A percentile compares a stretch with the other conserved stretches of the same genome.
These are phyloP conservation scores for Micropterix aruncella DNA, from an alignment of 2,888 invertebrate species.

Conservation along the genomic window DNA sequence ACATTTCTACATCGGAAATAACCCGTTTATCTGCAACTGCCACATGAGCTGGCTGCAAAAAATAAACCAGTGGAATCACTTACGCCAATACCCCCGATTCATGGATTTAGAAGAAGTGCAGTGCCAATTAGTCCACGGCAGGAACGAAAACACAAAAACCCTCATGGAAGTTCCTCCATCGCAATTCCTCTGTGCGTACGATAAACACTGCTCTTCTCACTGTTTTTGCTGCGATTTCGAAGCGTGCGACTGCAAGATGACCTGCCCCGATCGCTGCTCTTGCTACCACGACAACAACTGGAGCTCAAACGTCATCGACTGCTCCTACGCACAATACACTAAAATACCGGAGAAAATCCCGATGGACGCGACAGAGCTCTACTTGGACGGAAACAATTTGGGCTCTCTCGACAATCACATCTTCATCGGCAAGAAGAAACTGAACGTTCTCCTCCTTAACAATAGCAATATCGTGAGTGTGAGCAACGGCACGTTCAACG, in stretches of 20 bases:
- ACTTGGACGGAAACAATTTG: constrained; percentile 70
- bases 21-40: constrained; percentile 78
- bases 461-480: constrained; percentile 59
- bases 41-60: constrained; percentile 76
- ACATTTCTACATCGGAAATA: constrained; percentile 65
- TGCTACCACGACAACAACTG: constrained; percentile 77
- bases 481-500: constrained; percentile 68
- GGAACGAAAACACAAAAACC: constrained; percentile 48
- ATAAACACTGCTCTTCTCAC: constrained; percentile 67
- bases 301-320: constrained; percentile 73
- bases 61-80: constrained; percentile 59
- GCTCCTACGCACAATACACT: constrained; percentile 58
- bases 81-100: constrained; percentile 62
- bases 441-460: constrained; percentile 63
- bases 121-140: constrained; percentile 57
- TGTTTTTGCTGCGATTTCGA: constrained; percentile 84
- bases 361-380: constrained; percentile 79
- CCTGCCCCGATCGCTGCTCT: constrained; percentile 70
- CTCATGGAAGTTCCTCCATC: constrained; percentile 54
- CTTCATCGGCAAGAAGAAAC: constrained; percentile 72
- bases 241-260: constrained; percentile 82
- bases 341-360: constrained; percentile 65
- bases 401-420: constrained; percentile 62
- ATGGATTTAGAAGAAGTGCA: constrained; percentile 62
- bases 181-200: constrained; percentile 69